Percentiles rank a stretch among this genome's conserved stretches.
These are phyloP conservation scores for Myocastor coypus DNA, from an alignment of 2,113 vertebrate species.

Conservation along the genomic window DNA sequence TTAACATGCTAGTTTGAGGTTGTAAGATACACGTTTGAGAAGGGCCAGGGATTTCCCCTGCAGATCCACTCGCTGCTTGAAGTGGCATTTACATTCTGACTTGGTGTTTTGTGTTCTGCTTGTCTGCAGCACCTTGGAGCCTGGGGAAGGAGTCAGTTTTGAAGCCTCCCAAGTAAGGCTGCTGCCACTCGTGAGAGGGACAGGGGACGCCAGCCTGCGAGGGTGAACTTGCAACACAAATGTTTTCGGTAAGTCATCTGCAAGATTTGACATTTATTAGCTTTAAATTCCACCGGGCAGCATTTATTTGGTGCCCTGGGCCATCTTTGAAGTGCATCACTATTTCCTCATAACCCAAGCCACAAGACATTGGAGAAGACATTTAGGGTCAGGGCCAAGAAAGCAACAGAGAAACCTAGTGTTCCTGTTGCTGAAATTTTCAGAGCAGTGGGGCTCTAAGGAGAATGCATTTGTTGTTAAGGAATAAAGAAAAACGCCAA, in stretches of 20 bases:
- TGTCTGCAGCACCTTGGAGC: constrained; percentile 84
- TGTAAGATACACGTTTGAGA: constrained; percentile 81
- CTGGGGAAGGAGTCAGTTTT: constrained; percentile 77
- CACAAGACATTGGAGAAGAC: constrained; percentile 10
- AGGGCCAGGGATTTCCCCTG: constrained; percentile 87
- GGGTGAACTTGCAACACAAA: constrained; percentile 71
- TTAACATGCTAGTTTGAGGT: constrained; percentile 82
- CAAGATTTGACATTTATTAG: constrained; percentile 39
- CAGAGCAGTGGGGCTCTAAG: not conserved
- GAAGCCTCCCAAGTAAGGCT: constrained; percentile 76
- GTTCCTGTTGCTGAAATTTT: constrained; percentile 41
- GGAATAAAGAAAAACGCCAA: not conserved
- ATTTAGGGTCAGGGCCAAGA: not conserved
- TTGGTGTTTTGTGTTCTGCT: constrained; percentile 86
- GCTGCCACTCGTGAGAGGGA: constrained; percentile 66
- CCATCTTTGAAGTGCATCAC: constrained; percentile 37
- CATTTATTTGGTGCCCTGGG: constrained; percentile 46
- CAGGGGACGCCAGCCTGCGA: constrained; percentile 63
- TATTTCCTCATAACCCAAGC: not conserved
- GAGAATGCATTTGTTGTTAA: not conserved
- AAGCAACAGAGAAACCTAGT: not conserved
- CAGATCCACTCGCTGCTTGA: constrained; percentile 80
- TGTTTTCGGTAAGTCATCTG: constrained; percentile 84
- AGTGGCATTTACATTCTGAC: constrained; percentile 87
- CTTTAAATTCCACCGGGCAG: constrained; percentile 71